phyloP scores from a whole-genome alignment of 2,797 vertebrate species.

The Holocentrus rufus region DNA sequence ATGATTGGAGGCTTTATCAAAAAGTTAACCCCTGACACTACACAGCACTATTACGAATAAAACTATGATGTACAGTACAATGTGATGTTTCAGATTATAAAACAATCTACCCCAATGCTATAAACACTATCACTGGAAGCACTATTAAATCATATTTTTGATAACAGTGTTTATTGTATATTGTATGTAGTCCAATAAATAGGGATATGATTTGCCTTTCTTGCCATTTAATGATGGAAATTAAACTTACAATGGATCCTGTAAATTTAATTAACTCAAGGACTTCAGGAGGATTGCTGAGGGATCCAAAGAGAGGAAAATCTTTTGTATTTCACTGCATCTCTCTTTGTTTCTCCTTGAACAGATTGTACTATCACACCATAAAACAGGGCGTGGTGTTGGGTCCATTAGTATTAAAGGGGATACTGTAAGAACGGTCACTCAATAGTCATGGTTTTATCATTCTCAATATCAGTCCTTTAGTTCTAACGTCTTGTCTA shows the following conservation, averaged over 20 bases:
- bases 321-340: constrained; percentile 16
- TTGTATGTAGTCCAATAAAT: constrained; percentile 2
- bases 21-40: not conserved
- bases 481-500: constrained; percentile 45
- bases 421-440: not conserved
- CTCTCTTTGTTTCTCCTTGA: constrained; percentile 28
- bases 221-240: constrained; percentile 1
- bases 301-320: no score
- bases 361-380: constrained; percentile 30
- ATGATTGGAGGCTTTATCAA: not conserved
- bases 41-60: not conserved
- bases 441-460: constrained; percentile 30
- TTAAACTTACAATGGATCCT: constrained; percentile 2
- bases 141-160: not conserved
- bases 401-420: constrained; percentile 51
- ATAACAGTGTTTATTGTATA: not conserved
- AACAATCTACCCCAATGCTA: not conserved
- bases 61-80: not conserved
- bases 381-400: constrained; percentile 20
- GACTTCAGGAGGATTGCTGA: not conserved
- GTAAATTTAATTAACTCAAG: no score
- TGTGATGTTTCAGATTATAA: not conserved
- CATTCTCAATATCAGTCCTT: constrained; percentile 49
- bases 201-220: not conserved
- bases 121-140: not conserved